Percentiles rank a stretch among this genome's conserved stretches.
Evolutionary conservation across 2,113 vertebrate genomes (phyloP).

Genomic region (Dolichotis patagonum): DNA sequence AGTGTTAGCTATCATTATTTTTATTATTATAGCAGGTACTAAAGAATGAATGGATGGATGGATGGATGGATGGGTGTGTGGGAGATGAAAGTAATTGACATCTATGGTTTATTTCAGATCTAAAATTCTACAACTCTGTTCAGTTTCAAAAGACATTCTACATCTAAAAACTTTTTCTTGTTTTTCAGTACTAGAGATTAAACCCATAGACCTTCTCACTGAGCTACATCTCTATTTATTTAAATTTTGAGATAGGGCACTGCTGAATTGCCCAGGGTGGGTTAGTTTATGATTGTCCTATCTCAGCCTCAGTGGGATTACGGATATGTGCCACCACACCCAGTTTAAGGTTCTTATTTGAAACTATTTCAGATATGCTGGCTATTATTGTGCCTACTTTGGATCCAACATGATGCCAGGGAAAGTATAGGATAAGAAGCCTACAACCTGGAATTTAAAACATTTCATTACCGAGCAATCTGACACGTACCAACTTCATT

Average conservation of each 20-base stretch:
- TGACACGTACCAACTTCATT: background rate
- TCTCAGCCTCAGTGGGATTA: background rate
- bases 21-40: constrained; percentile 59
- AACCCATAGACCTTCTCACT: background rate
- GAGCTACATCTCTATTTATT: background rate
- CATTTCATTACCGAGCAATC: background rate
- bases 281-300: background rate
- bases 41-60: constrained; percentile 42
- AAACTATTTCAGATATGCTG: background rate
- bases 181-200: background rate
- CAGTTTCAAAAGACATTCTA: constrained; percentile 34
- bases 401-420: background rate
- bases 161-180: background rate
- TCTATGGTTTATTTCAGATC: background rate
- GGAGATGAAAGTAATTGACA: constrained; percentile 34
- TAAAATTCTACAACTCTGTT: constrained; percentile 40
- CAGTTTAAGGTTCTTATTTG: background rate
- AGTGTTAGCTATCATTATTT: constrained; percentile 54
- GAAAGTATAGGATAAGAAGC: background rate
- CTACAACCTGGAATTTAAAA: too few species aligned
- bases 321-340: background rate
- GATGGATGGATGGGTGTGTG: background rate
- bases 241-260: background rate
- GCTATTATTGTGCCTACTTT: background rate
- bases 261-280: background rate